These are phyloP conservation scores for Diabrotica undecimpunctata DNA, from an alignment of 1,140 invertebrate genomes.

Conservation along the genomic window DNA sequence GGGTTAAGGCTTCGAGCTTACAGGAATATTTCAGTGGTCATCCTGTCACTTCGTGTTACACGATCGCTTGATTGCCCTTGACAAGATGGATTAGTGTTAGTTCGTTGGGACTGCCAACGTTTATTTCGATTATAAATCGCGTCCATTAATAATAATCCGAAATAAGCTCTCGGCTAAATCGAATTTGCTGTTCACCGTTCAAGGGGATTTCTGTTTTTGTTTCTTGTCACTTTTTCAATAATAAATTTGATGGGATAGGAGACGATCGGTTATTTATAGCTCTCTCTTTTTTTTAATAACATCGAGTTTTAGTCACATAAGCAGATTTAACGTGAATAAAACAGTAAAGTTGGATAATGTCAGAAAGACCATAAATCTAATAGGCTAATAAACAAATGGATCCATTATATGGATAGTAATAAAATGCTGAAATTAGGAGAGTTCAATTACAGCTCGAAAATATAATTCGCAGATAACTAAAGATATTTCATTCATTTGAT, in stretches of 20 bases:
- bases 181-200: neutral
- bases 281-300: too few relatives aligned
- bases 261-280: too few relatives aligned
- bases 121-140: slow-evolving; percentile 17
- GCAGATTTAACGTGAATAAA: too few relatives aligned
- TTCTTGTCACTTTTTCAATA: neutral
- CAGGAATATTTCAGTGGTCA: slow-evolving; percentile 28
- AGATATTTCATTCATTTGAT: too few relatives aligned
- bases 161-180: slow-evolving; percentile 8
- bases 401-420: too few relatives aligned
- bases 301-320: too few relatives aligned
- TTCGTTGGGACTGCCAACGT: slow-evolving; percentile 25
- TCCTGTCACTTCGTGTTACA: slow-evolving; percentile 28
- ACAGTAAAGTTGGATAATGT: too few relatives aligned
- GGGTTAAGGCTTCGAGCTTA: slow-evolving; percentile 26
- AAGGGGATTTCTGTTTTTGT: neutral
- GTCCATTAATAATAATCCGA: slow-evolving; percentile 12
- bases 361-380: too few relatives aligned
- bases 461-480: too few relatives aligned
- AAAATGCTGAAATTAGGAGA: too few relatives aligned
- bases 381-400: too few relatives aligned
- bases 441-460: too few relatives aligned
- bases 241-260: neutral
- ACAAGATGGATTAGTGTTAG: slow-evolving; percentile 29
- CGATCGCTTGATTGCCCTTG: slow-evolving; percentile 26